Evolutionary conservation across 2,113 vertebrate species (phyloP), one percentile per base, ranked within the genome.

Genomic region (Ictalurus punctatus): DNA sequence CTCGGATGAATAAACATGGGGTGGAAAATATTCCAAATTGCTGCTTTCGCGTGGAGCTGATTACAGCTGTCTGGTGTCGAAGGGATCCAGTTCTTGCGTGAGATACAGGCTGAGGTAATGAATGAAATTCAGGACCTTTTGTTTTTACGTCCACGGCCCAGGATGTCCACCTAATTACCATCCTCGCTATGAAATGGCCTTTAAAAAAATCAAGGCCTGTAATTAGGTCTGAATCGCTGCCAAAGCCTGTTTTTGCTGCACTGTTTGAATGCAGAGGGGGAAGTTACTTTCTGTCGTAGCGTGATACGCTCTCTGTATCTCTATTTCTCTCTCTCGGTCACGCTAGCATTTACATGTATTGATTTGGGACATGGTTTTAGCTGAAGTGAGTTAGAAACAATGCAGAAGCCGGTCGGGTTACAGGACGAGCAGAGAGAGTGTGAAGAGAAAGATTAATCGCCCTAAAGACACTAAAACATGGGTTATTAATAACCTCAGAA

Each of bases 121-220:
- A 87, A 91, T 93, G 93, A 95, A 90, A 95, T 92, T 93, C 37
- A 81, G 93, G 90, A 73, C 56, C 40, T 58, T 89, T 89, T 85
- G 87, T 89, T 80, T 89, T 80, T 59, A 34, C 37, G 73, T 80
- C 81, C 90, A 63, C 88, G 34, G 83, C 91, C 91, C 85, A 25
- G 91, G 92, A 94, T 90, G 73, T 95, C 90, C 93, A 91, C 92
- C 88, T 95, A 95, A 95, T 95, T 95, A 93, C 94, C 92, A 92
- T 94, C 92, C 93, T 90, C 92, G 89, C 87, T 92, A 91, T 83
- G 91, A 92, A 92, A 92, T 89, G 87, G 90, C 91, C 93, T 85
- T 48, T 92, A 93, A 91, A 93, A 93, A 92, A 94, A 88, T 93
- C 88, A 89, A 93, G 92, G 92, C 90, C 93, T 95, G 91, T 92